A percentile compares a stretch with the other conserved stretches of the same genome.
Evolutionary conservation across 64 coral and sea anemone species (phyloP).

Genomic region (Orbicella faveolata): DNA sequence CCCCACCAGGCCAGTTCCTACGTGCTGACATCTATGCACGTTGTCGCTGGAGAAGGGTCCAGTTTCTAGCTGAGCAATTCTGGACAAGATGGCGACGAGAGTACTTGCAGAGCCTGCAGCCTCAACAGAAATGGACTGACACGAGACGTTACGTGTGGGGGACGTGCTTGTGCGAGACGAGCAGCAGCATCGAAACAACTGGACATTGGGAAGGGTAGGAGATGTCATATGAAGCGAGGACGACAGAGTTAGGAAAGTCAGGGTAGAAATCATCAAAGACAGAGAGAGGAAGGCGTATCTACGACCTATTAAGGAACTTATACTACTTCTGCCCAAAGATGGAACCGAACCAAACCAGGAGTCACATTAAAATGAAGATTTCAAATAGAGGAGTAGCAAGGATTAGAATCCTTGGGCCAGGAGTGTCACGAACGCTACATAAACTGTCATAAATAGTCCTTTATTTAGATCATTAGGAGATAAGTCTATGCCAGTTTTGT

Average conservation of each 20-base stretch:
- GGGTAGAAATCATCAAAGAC: no score
- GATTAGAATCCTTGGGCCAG: constrained; percentile 31
- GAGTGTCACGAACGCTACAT: not conserved
- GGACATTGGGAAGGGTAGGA: no score
- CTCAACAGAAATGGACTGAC: constrained; percentile 4
- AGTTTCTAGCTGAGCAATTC: constrained; percentile 14
- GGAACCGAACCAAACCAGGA: not conserved
- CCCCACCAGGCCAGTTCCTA: constrained; percentile 41
- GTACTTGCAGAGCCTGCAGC: constrained; percentile 25
- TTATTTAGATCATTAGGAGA: no score
- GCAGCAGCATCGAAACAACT: no score
- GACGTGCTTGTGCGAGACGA: not conserved
- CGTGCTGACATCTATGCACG: constrained; percentile 18
- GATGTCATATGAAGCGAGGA: no score
- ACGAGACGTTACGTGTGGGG: not conserved
- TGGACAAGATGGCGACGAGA: constrained; percentile 13
- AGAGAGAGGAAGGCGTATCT: no score
- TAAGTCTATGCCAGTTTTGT: no score
- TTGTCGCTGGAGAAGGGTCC: constrained; percentile 47
- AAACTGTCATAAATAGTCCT: no score
- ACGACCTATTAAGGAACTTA: constrained; percentile 1
- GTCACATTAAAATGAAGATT: not conserved
- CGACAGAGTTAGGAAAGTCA: no score
- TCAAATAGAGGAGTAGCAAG: not conserved
- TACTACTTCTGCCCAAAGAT: not conserved